Evolutionary conservation across 37 sponge, comb jelly and placozoan genomes (phyloP), one percentile per base, ranked within the genome.

Genomic region (Bolinopsis microptera): DNA sequence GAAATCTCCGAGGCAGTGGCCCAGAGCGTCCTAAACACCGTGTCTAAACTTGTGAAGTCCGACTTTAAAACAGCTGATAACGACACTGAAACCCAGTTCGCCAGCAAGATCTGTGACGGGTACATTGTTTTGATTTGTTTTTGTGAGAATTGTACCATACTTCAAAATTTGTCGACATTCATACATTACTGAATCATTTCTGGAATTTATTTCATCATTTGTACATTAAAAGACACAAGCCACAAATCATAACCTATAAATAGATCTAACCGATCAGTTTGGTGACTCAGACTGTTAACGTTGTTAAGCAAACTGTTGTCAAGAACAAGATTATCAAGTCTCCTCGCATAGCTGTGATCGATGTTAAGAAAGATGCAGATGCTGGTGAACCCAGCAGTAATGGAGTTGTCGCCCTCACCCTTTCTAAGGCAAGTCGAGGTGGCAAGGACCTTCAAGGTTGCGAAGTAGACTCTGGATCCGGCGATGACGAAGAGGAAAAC

Each of bases 281-380:
- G 48, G 35, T 86, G n/a, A 86, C 37, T 27, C 26, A 39, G 30
- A 40, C 39, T 22, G 3, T 41, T 0, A 39, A 38, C 21, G 90
- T 86, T 13, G 90, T 38, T 2, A 34, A 39, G 8, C 36, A 35
- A 0, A 41, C 61, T 3, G 31, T 8, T 5, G 61, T 41, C 28
- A 86, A 86, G 48, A 86, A 86, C 90, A 27, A 23, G 26, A 27
- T 38, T 41, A 39, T 86, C 25, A 41, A 35, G 25, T 41, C 90
- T 22, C 41, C 61, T 48, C 34, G 90, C 2, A 30, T 86, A 8
- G 90, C 90, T 40, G 90, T 86, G 40, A 40, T 86, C 30, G 35
- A 34, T 30, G 2, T 86, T 5, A 34, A 86, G 13, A 40, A 86
- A 0, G 90, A 86, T 16, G 28, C 13, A 23, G 61, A 28, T 24